Evolutionary conservation across 2,888 invertebrate species (phyloP).

Genomic region (Miltochrista miniata): DNA sequence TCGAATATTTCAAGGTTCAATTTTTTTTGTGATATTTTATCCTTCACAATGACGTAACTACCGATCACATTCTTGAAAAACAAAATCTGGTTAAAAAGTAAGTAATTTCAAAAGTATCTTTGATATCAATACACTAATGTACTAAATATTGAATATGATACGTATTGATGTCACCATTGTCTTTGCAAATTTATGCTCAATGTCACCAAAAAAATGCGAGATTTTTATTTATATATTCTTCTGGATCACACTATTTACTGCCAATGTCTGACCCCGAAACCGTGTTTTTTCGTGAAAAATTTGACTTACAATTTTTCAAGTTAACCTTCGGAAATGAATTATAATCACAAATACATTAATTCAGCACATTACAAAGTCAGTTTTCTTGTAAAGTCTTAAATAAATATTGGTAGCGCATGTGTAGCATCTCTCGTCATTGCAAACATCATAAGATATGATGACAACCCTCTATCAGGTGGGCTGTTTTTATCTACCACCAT

Average conservation of each 20-base stretch:
- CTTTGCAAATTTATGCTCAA: conserved; percentile 30
- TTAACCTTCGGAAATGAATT: conserved; percentile 40
- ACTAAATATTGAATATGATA: conserved; percentile 3
- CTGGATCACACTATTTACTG: conserved; percentile 26
- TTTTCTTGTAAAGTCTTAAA: too few relatives aligned
- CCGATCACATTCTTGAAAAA: too few relatives aligned
- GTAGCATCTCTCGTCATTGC: too few relatives aligned
- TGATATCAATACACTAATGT: conserved; percentile 10
- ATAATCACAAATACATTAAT: conserved; percentile 34
- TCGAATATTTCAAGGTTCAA: conserved; percentile 21
- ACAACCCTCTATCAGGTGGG: too few relatives aligned
- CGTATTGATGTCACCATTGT: conserved; percentile 12
- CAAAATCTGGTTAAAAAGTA: too few relatives aligned
- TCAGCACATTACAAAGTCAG: conserved; percentile 11
- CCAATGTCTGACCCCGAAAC: conserved; percentile 40
- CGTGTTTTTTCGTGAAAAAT: conserved; percentile 37
- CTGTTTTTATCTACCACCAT: too few relatives aligned
- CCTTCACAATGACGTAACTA: too few relatives aligned
- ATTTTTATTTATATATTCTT: conserved; percentile 33
- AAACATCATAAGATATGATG: too few relatives aligned
- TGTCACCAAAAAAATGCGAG: conserved; percentile 21
- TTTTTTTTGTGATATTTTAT: neutral
- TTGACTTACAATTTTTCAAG: conserved; percentile 52
- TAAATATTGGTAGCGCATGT: too few relatives aligned
- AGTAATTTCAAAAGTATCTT: neutral